Conservation (phyloP, 2,888 invertebrate genomes). For the Automeris io region DNA sequence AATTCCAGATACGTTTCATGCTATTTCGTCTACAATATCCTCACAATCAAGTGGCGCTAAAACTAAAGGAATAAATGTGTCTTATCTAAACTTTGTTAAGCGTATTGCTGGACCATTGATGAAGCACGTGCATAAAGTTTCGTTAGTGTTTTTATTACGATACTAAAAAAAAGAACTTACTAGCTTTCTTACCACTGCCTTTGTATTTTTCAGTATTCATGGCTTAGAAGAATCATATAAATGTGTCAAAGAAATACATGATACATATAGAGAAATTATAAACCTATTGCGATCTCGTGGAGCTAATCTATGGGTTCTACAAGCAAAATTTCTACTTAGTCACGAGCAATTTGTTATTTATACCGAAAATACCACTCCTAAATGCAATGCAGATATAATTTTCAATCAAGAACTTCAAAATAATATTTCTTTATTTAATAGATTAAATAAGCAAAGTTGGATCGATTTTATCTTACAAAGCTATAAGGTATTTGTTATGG, state of each 20-base stretch:
- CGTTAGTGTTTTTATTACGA: constrained; percentile 33
- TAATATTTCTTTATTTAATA: constrained; percentile 40
- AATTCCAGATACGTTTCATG: constrained; percentile 63
- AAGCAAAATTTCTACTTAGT: constrained; percentile 56
- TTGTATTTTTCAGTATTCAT: constrained; percentile 25
- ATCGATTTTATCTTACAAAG: constrained; percentile 79
- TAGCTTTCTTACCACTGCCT: not conserved
- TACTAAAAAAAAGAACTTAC: not conserved
- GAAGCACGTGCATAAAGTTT: constrained; percentile 53
- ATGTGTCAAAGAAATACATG: constrained; percentile 54
- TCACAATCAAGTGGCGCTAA: constrained; percentile 36
- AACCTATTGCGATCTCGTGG: constrained; percentile 50
- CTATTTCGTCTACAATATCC: constrained; percentile 44
- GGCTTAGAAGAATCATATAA: constrained; percentile 49
- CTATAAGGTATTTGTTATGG: constrained; percentile 76
- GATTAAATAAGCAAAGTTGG: constrained; percentile 74
- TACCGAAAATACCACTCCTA: constrained; percentile 42
- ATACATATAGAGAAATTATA: constrained; percentile 55
- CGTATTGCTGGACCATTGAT: constrained; percentile 63
- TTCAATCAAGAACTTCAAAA: constrained; percentile 38
- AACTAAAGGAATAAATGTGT: constrained; percentile 56
- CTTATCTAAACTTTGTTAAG: constrained; percentile 56
- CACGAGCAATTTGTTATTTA: constrained; percentile 55
- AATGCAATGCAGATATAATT: constrained; percentile 48
- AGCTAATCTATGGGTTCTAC: constrained; percentile 45